Conservation (phyloP, 2,113 vertebrate genomes). For the Ochotona princeps region DNA sequence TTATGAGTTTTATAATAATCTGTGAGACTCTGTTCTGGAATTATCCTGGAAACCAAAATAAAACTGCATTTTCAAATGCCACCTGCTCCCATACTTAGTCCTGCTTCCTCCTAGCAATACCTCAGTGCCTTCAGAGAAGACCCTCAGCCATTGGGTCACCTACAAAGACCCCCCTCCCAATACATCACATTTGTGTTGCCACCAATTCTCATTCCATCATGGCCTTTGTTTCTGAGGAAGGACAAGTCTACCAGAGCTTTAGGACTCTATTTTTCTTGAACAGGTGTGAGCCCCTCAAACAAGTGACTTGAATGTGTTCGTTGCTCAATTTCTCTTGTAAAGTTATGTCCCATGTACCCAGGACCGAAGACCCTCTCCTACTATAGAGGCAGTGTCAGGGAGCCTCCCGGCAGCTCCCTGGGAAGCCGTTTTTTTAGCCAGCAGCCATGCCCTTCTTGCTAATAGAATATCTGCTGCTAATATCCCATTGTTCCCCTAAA, state of each 20-base stretch:
- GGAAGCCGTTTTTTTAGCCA: not conserved
- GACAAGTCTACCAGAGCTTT: not conserved
- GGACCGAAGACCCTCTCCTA: not conserved
- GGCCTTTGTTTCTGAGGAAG: not conserved
- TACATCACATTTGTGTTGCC: not conserved
- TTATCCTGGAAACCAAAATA: not conserved
- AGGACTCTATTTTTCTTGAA: not conserved
- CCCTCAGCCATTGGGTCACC: not conserved
- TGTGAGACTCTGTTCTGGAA: not conserved
- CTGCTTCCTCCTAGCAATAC: not conserved
- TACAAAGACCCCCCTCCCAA: not conserved
- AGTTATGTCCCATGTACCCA: not conserved
- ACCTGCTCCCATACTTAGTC: not conserved
- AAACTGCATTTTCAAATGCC: not conserved
- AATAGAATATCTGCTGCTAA: rapidly evolving
- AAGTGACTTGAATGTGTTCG: not conserved
- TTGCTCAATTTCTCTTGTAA: not conserved
- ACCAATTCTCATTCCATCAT: rapidly evolving
- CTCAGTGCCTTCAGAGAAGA: not conserved
- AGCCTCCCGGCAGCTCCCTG: not conserved
- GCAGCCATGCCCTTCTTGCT: not conserved
- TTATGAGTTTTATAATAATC: not conserved
- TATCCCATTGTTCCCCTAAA: not conserved
- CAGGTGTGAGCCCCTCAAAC: not conserved
- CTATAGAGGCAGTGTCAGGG: not conserved